Evolutionary conservation across 2,888 invertebrate species (phyloP).

Genomic region (Nesidiocoris tenuis): DNA sequence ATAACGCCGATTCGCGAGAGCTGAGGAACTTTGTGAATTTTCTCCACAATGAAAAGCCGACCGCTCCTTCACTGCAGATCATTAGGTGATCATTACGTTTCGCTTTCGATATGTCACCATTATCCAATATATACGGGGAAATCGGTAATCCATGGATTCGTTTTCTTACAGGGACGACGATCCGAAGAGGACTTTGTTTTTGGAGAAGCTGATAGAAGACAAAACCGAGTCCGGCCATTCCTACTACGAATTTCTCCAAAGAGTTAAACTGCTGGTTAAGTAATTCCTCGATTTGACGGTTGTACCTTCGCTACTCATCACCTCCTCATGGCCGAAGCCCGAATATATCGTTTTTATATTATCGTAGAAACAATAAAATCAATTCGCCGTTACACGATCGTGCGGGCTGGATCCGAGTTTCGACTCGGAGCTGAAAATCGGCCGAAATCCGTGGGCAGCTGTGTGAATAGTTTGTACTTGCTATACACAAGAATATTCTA

Average conservation of each 20-base stretch:
- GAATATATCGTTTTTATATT: neutral
- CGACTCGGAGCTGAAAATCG: neutral
- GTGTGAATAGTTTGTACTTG: constrained; percentile 16
- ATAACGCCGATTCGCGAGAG: constrained; percentile 70
- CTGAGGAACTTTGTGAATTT: constrained; percentile 77
- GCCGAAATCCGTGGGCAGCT: neutral
- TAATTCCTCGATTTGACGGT: constrained; percentile 56
- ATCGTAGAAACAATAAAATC: neutral
- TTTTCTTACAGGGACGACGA: constrained; percentile 80
- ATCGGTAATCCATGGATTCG: constrained; percentile 19
- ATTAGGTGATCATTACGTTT: constrained; percentile 65
- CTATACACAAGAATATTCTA: too few relatives aligned
- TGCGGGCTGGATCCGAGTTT: neutral
- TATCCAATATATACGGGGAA: neutral
- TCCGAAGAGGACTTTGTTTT: constrained; percentile 74
- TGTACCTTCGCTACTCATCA: neutral
- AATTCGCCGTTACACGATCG: neutral
- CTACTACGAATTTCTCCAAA: constrained; percentile 97
- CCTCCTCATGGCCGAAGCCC: neutral
- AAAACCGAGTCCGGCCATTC: constrained; percentile 90
- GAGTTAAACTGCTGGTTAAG: constrained; percentile 86
- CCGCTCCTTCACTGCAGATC: constrained; percentile 73
- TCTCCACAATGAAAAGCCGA: constrained; percentile 83
- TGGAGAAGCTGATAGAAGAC: constrained; percentile 90
- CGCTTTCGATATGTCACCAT: neutral